Conservation (phyloP, 2,113 vertebrate species). For the Equus quagga region DNA sequence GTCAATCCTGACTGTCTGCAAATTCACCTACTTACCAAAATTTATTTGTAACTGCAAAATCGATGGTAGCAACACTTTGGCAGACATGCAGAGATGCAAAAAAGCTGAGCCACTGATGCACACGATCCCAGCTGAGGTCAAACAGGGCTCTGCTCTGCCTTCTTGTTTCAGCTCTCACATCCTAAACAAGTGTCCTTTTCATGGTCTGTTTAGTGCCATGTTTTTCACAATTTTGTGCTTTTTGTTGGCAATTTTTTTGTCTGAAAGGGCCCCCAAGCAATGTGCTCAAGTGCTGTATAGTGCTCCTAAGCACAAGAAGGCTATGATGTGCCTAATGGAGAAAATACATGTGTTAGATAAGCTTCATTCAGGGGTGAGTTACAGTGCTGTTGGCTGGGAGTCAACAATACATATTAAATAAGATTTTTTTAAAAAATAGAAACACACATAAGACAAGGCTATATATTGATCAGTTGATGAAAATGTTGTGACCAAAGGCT, state of each 20-base stretch:
- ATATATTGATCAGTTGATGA: neutral
- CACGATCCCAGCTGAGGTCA: neutral
- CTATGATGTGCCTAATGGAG: neutral
- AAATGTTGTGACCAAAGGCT: neutral
- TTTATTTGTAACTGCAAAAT: neutral
- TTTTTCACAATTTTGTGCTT: neutral
- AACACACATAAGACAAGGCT: neutral
- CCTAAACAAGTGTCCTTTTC: neutral
- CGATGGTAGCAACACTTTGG: neutral
- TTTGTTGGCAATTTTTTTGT: neutral
- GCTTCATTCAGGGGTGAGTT: neutral
- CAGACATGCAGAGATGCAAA: neutral
- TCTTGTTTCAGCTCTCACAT: neutral
- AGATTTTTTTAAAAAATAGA: neutral
- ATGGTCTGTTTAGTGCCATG: neutral
- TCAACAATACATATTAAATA: neutral
- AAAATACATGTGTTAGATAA: neutral
- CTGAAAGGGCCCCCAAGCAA: neutral
- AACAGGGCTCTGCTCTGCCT: neutral
- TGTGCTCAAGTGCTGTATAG: neutral
- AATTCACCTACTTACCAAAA: neutral
- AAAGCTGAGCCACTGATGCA: neutral
- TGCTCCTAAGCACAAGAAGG: neutral
- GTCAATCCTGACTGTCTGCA: neutral
- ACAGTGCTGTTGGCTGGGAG: neutral